Percentiles rank a stretch among this genome's conserved stretches.
Evolutionary conservation across 2,888 invertebrate species (phyloP).

Genomic region (Dexiosoma caninum): DNA sequence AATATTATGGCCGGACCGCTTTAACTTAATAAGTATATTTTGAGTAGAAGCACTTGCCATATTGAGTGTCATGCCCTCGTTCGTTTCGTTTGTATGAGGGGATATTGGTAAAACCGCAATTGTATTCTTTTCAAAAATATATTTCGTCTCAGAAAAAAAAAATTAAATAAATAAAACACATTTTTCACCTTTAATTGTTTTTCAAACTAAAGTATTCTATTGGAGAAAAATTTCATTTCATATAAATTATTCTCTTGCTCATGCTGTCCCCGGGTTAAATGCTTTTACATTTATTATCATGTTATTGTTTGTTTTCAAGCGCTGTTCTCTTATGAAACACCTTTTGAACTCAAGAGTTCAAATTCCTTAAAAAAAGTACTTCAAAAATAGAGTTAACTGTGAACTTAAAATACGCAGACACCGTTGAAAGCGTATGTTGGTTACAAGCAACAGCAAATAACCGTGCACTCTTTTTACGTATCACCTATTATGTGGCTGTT

Average conservation of each 20-base stretch:
- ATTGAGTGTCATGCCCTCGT: no score
- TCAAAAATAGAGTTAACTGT: not conserved
- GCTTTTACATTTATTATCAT: conserved; percentile 54
- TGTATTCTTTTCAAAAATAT: no score
- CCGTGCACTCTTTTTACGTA: conserved; percentile 5
- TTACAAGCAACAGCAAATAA: conserved; percentile 16
- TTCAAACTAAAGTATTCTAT: not conserved
- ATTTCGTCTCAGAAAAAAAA: no score
- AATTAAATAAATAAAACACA: no score
- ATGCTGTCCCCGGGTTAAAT: conserved; percentile 27
- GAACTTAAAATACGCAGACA: conserved; percentile 16
- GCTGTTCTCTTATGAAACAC: conserved; percentile 33
- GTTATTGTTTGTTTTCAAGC: conserved; percentile 50
- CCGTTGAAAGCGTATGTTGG: conserved; percentile 4
- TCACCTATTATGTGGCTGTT: conserved; percentile 6
- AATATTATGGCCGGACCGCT: no score
- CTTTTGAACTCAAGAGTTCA: conserved; percentile 51
- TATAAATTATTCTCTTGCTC: not conserved
- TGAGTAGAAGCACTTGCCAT: no score
- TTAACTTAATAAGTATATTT: no score
- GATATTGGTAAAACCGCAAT: no score
- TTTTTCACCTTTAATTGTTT: no score
- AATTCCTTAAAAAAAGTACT: conserved; percentile 25
- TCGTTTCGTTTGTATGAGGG: no score
- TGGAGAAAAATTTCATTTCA: no score